Conservation (phyloP, 30 jellyfish, hydroid and myxozoan species). For the Rhopilema esculentum region DNA sequence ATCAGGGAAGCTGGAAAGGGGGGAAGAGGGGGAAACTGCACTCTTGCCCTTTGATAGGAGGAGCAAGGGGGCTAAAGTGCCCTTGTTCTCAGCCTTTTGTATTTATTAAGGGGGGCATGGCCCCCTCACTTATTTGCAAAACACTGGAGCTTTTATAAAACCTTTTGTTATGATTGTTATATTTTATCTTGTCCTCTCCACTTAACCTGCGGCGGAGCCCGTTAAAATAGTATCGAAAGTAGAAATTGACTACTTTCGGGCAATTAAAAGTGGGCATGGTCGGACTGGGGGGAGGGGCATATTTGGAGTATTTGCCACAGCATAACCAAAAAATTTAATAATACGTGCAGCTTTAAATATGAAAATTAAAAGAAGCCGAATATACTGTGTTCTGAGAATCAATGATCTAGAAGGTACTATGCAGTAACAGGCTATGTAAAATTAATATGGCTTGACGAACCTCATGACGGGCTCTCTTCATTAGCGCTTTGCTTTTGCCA, state of each 20-base stretch:
- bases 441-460: background rate
- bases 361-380: background rate
- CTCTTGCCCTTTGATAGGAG: background rate
- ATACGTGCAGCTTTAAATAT: background rate
- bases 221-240: background rate
- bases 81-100: background rate
- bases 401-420: background rate
- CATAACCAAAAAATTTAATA: background rate
- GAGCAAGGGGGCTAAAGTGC: background rate
- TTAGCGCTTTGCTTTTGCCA: constrained; percentile 22
- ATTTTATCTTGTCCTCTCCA: background rate
- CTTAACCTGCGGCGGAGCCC: background rate
- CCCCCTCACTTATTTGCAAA: background rate
- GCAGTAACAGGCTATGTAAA: background rate
- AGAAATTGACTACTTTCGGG: background rate
- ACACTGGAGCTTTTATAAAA: background rate
- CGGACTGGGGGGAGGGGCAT: background rate
- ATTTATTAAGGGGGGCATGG: background rate
- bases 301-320: background rate
- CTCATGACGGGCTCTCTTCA: constrained; percentile 16
- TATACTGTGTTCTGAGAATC: background rate
- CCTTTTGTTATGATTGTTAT: background rate
- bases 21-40: background rate
- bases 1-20: background rate
- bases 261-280: background rate